Evolutionary conservation across 2,888 invertebrate genomes (phyloP).

Genomic region (Dolichopus griseipennis): DNA sequence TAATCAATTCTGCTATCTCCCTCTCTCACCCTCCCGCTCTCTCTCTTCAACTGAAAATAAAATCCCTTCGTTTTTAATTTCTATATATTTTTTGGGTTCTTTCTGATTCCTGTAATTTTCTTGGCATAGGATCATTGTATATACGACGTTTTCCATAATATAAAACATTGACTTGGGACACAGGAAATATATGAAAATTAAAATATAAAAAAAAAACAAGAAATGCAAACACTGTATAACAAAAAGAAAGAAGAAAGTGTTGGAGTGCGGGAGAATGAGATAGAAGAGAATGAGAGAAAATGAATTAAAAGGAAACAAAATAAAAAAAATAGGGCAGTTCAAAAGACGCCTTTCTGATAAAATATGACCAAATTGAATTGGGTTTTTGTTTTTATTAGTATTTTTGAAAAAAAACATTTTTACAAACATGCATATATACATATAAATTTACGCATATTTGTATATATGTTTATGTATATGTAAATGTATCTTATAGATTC

Average conservation of each 20-base stretch:
- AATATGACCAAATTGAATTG: not conserved
- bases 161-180: not conserved
- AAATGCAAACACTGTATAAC: not conserved
- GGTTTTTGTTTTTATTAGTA: too few relatives aligned
- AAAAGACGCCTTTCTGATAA: not conserved
- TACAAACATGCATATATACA: too few relatives aligned
- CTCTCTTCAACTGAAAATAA: not conserved
- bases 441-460: too few relatives aligned
- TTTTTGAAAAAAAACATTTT: too few relatives aligned
- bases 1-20: too few relatives aligned
- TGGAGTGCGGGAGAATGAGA: not conserved
- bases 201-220: not conserved
- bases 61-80: not conserved
- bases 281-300: too few relatives aligned
- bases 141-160: too few relatives aligned
- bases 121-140: not conserved
- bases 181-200: not conserved
- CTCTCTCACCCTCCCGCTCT: not conserved
- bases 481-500: too few relatives aligned
- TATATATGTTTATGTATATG: too few relatives aligned
- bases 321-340: not conserved
- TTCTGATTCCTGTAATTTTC: not conserved
- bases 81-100: not conserved
- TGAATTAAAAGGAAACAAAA: too few relatives aligned
- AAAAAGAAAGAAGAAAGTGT: not conserved